Base-by-base conservation (phyloP, 2,113 vertebrate genomes). In the Lagopus leucura region DNA sequence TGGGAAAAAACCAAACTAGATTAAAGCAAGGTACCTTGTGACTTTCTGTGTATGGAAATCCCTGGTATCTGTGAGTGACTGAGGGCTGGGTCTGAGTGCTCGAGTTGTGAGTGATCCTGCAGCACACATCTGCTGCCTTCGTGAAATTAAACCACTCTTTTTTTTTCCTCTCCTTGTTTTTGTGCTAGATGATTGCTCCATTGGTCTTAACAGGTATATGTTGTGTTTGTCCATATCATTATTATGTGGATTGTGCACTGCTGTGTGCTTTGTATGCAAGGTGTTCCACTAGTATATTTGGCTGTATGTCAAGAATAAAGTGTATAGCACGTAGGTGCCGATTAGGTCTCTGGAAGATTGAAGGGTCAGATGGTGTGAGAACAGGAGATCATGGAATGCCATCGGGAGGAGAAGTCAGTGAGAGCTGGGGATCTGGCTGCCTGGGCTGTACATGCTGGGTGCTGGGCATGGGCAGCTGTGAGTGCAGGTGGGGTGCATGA, bases 141-240 rank as follows among this genome's bases (percentile, higher is more conserved):
- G 13, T 22, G 69, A 50, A 64, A 38, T 25, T 45, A 58, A 65
- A 1, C 48, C 38, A 32, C 32, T 15, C 11, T 12, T 22, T 54
- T 65, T 25, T 50, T 50, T 25, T 38, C 58, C 11, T n/a, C 25
- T 77, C 43, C 34, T 63, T 71, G n/a, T 61, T 52, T 54, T 65
- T 7, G 4, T 66, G 27, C 13, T 34, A 55, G 20, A 3, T 45
- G 22, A 21, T 43, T 32, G 38, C 43, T 30, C 32, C 57, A n/a
- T n/a, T 1, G 2, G 8, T 5, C 10, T 54, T 47, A 54, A 58
- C 8, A 28, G 36, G 12, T 28, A 22, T 34, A 38, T 38, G n/a
- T 52, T 48, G 34, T 45, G 8, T 38, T 52, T 43, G 73, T 6
- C 55, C 0, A 0, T 12, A 22, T 6, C 0, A 5, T 69, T 81